Conservation (phyloP, 2,113 vertebrate species). For the Gulo gulo region DNA sequence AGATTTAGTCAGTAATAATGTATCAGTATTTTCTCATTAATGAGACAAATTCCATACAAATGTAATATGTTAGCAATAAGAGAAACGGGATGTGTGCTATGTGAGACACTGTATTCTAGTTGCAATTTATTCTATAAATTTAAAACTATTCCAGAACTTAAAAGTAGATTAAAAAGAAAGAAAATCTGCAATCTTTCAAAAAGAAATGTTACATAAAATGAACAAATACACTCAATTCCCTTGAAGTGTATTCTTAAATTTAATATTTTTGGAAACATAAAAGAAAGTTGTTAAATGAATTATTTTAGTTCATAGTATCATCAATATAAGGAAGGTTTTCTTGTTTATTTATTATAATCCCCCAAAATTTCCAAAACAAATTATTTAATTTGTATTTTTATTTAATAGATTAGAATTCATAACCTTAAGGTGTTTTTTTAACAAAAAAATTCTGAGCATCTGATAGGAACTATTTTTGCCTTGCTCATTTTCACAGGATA, state of each 20-base stretch:
- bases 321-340: not conserved
- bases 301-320: not conserved
- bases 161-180: not conserved
- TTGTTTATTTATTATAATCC: not conserved
- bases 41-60: not conserved
- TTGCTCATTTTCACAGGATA: slow-evolving; percentile 23
- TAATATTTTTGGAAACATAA: not conserved
- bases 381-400: not conserved
- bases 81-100: not conserved
- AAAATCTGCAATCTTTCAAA: not conserved
- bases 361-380: not conserved
- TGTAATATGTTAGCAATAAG: not conserved
- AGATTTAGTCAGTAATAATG: not conserved
- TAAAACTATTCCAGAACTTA: not conserved
- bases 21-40: not conserved
- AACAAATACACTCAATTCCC: not conserved
- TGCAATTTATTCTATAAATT: not conserved
- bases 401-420: not conserved
- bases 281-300: not conserved
- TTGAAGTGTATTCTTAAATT: not conserved
- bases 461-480: not conserved
- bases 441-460: not conserved
- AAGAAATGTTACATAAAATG: not conserved
- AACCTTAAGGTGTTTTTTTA: not conserved
- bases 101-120: not conserved